A percentile compares a stretch with the other conserved stretches of the same genome.
Evolutionary conservation across 1,140 invertebrate genomes (phyloP).

Genomic region (Probaryconus sp.): DNA sequence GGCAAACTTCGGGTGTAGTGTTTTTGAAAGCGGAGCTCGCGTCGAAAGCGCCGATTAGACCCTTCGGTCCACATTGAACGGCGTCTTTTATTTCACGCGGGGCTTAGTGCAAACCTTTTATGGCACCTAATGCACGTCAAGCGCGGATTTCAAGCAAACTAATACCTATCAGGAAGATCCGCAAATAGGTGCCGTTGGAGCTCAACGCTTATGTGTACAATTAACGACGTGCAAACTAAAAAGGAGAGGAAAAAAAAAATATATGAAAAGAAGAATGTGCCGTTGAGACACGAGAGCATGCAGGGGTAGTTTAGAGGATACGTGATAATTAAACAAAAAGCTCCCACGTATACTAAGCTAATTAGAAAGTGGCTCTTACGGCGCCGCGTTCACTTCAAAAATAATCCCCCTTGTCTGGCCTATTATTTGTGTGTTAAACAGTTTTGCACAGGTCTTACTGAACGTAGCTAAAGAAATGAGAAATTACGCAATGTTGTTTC

Average conservation of each 20-base stretch:
- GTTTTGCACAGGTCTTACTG: constrained; percentile 32
- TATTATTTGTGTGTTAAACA: constrained; percentile 20
- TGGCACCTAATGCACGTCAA: constrained; percentile 62
- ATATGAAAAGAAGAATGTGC: constrained; percentile 31
- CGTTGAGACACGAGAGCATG: constrained; percentile 40
- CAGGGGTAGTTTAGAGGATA: constrained; percentile 65
- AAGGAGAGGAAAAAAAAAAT: constrained; percentile 15
- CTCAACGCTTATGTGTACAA: constrained; percentile 25
- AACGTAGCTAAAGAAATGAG: constrained; percentile 7
- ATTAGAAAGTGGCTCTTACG: constrained; percentile 69
- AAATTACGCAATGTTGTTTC: constrained; percentile 3
- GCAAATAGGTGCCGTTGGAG: constrained; percentile 15
- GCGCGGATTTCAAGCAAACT: constrained; percentile 67
- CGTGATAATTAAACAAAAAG: constrained; percentile 75
- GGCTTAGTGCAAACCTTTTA: constrained; percentile 57
- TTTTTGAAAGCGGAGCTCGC: constrained; percentile 44
- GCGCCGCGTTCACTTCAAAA: constrained; percentile 61
- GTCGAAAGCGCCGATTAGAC: constrained; percentile 27
- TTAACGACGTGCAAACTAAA: constrained; percentile 44
- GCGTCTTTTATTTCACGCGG: constrained; percentile 41
- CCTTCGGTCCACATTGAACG: constrained; percentile 4
- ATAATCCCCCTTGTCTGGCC: constrained; percentile 32
- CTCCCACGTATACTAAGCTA: constrained; percentile 67
- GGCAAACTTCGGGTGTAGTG: constrained; percentile 30
- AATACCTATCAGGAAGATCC: constrained; percentile 63